A percentile compares a stretch with the other conserved stretches of the same genome.
phyloP scores from a whole-genome alignment of 2,888 invertebrate genomes.

The Sthenelais limicola region DNA sequence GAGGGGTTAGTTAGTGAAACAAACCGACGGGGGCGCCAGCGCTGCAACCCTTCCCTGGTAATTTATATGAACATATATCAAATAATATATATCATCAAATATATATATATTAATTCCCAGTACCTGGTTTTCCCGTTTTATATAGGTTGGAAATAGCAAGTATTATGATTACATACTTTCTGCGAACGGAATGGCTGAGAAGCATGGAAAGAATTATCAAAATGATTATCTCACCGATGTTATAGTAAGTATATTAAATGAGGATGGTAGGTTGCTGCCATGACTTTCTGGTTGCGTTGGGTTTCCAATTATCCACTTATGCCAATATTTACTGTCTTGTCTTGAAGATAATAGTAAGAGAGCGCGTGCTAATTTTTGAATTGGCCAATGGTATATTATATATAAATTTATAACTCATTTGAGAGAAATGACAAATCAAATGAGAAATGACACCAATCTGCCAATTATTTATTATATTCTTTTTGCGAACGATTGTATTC shows the following conservation, averaged over 20 bases:
- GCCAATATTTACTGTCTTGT: neutral
- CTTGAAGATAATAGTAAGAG: neutral
- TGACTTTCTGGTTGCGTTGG: neutral
- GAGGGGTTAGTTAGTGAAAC: too few relatives aligned
- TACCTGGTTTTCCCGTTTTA: too few relatives aligned
- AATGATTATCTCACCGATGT: constrained; percentile 87
- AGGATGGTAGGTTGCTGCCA: neutral
- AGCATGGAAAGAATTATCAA: constrained; percentile 76
- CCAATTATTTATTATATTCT: neutral
- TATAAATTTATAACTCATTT: too few relatives aligned
- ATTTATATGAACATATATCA: too few relatives aligned
- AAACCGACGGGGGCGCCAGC: too few relatives aligned
- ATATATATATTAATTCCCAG: too few relatives aligned
- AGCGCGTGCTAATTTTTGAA: neutral
- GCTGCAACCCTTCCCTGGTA: too few relatives aligned
- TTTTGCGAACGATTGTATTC: neutral
- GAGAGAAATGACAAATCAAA: too few relatives aligned
- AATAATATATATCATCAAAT: too few relatives aligned
- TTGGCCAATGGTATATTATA: neutral
- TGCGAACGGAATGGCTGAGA: constrained; percentile 81
- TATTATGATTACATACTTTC: constrained; percentile 92
- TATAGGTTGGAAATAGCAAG: constrained; percentile 87
- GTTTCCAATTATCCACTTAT: neutral
- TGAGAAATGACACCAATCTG: neutral
- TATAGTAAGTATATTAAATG: constrained; percentile 78